Evolutionary conservation across 2,888 invertebrate genomes (phyloP), one percentile per base, ranked within the genome.

Genomic region (Argynnis bischoffii): DNA sequence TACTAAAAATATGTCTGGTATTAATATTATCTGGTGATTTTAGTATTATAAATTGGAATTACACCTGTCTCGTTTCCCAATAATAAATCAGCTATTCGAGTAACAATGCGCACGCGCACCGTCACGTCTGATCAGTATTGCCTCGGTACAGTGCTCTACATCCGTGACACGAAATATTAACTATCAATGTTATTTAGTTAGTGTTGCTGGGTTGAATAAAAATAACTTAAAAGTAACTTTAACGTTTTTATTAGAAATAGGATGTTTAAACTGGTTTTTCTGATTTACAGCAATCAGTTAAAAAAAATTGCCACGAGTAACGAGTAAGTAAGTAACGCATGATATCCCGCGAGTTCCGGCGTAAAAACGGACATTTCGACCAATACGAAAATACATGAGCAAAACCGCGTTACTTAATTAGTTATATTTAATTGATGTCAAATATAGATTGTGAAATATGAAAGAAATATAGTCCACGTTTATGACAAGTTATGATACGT

Each of bases 71-170:
- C 51, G 55, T 57, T 31, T 51, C 16, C 35, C 18, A 61, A 35
- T 31, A 18, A 61, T 61, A 61, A 41, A 61, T 61, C 51, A 51
- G 35, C 18, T 61, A 61, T 61, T 69, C 66, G 66, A 66, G 66
- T 15, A 54, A 55, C 69, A 73, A 69, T 64, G 75, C 64, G 64
- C 67, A 72, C 72, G 68, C 67, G 71, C 73, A 60, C 56, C 70
- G 70, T 74, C 72, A 74, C 74, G 74, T 73, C 67, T 59, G 71
- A 61, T 65, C 71, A 69, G 69, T 48, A 64, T 73, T 70, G 71
- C 75, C 74, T 71, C 72, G 73, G 72, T 73, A 72, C 69, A 71
- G 67, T 69, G 71, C 48, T 67, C 67, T 70, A 75, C 69, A 76
- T 76, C 76, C 76, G 76, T 73, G 74, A 74, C 66, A 67, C 67